Conservation (phyloP, 2,113 vertebrate genomes). For the Telmatochromis sp. region DNA sequence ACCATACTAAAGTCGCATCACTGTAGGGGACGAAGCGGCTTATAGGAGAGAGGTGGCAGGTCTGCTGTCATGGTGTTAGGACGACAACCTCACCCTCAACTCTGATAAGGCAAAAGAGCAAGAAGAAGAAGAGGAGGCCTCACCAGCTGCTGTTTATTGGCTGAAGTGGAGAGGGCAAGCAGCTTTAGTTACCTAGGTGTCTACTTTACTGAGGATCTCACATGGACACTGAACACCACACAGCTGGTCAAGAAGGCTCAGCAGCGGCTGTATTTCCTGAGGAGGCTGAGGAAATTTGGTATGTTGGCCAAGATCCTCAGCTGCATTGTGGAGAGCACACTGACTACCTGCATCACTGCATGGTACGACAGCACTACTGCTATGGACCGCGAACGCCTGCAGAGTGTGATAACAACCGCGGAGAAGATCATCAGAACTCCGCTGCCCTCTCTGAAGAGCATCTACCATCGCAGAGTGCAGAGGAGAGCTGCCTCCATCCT, state of each 20-base stretch:
- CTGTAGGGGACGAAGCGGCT: neutral
- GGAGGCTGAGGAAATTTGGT: neutral
- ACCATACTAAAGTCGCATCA: neutral
- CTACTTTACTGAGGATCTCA: neutral
- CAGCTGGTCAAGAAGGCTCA: neutral
- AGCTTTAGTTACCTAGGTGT: neutral
- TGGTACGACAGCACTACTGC: neutral
- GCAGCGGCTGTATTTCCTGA: neutral
- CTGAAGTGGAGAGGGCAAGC: neutral
- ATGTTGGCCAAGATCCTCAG: neutral
- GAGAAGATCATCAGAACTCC: fast-evolving
- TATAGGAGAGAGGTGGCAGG: no score
- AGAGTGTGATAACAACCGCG: neutral
- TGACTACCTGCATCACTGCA: neutral
- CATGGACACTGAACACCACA: neutral
- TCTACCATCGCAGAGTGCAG: fast-evolving
- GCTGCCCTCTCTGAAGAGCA: neutral
- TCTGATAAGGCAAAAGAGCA: neutral
- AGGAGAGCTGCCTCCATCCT: neutral
- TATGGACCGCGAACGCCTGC: neutral
- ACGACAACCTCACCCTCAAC: neutral
- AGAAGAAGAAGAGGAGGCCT: neutral
- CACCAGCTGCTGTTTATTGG: fast-evolving
- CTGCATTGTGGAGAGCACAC: neutral
- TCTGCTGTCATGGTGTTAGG: neutral